Conservation (phyloP, 2,113 vertebrate species). For the Sylvilagus bachmani region DNA sequence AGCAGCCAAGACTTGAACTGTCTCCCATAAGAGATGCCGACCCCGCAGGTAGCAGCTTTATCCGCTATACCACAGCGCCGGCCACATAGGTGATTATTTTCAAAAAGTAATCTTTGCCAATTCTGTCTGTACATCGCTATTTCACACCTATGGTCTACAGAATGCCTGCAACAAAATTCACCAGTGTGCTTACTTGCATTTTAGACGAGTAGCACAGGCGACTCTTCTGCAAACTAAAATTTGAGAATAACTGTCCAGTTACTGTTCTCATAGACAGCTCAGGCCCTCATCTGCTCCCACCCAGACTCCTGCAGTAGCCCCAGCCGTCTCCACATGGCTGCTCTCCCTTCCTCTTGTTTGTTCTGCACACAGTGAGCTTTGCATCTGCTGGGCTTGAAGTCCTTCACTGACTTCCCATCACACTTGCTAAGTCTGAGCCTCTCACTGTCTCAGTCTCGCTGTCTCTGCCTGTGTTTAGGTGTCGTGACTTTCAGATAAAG, state of each 20-base stretch:
- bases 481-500: no score
- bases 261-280: not conserved
- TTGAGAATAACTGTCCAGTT: not conserved
- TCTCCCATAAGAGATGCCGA: no score
- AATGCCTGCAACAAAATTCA: not conserved
- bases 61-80: no score
- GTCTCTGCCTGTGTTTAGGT: no score
- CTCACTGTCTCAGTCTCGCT: not conserved
- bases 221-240: constrained; percentile 27
- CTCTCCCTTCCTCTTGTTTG: not conserved
- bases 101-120: not conserved
- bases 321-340: not conserved
- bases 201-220: not conserved
- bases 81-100: not conserved
- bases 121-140: not conserved
- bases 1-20: no score
- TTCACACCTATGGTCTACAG: not conserved
- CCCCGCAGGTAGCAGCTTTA: no score
- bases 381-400: not conserved
- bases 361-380: not conserved
- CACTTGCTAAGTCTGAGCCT: constrained; percentile 5
- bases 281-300: not conserved
- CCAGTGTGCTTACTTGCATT: not conserved
- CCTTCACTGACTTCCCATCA: not conserved
- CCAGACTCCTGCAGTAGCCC: not conserved